phyloP scores from a whole-genome alignment of 2,888 invertebrate species.

The Buathra laborator region DNA sequence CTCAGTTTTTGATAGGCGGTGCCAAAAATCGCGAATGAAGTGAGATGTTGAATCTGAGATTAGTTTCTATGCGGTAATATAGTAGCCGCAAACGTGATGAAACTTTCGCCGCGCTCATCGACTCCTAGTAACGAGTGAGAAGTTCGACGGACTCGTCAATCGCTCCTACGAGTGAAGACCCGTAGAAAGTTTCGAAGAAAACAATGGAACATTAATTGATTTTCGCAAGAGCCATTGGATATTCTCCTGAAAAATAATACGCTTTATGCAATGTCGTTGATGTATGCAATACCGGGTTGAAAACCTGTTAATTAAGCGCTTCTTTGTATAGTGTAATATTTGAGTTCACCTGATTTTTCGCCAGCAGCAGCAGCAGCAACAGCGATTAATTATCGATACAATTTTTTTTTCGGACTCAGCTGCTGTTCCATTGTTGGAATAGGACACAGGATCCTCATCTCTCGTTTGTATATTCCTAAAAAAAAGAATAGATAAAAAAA shows the following conservation, averaged over 20 bases:
- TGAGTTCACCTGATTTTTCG: conserved; percentile 44
- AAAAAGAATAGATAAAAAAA: neutral
- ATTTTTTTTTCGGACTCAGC: conserved; percentile 18
- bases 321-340: conserved; percentile 60
- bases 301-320: conserved; percentile 23
- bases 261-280: conserved; percentile 41
- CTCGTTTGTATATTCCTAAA: conserved; percentile 33
- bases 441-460: neutral
- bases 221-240: conserved; percentile 16
- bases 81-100: neutral
- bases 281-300: conserved; percentile 25
- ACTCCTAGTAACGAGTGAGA: neutral
- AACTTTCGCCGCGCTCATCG: neutral
- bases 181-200: neutral
- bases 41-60: neutral
- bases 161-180: neutral
- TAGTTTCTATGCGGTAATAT: neutral
- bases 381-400: conserved; percentile 14
- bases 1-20: neutral
- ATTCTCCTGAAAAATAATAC: conserved; percentile 38
- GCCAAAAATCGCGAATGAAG: neutral
- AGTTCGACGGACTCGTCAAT: neutral
- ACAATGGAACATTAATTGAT: neutral
- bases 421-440: neutral
- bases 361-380: conserved; percentile 7